Evolutionary conservation across 2,888 invertebrate genomes (phyloP).

Genomic region (Hirtodrosophila confusa): DNA sequence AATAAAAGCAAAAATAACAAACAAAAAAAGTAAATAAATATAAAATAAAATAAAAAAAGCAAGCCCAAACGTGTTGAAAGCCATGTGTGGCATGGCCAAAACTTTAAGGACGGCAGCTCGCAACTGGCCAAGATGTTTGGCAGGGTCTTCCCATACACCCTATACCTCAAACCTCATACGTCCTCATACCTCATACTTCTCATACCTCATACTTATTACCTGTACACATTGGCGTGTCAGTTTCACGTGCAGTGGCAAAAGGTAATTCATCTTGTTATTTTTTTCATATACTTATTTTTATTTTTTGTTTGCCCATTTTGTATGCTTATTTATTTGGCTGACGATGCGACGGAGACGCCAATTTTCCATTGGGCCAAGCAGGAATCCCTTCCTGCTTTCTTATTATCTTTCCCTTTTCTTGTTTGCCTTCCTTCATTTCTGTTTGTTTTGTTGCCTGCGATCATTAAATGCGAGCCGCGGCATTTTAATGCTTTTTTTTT

Average conservation of each 20-base stretch:
- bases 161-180: not conserved
- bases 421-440: too few relatives aligned
- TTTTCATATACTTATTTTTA: slow-evolving; percentile 8
- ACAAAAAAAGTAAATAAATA: slow-evolving; percentile 9
- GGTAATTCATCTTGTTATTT: slow-evolving; percentile 76
- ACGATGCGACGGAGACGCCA: slow-evolving; percentile 33
- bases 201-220: not conserved
- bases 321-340: slow-evolving; percentile 48
- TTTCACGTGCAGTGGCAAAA: slow-evolving; percentile 80
- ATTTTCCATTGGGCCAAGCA: slow-evolving; percentile 42
- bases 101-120: slow-evolving; percentile 37
- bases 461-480: slow-evolving; percentile 59
- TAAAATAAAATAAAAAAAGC: slow-evolving; percentile 13
- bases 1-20: slow-evolving; percentile 21
- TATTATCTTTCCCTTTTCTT: slow-evolving; percentile 1
- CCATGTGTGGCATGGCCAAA: slow-evolving; percentile 68
- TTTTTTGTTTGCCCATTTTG: slow-evolving; percentile 32
- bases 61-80: slow-evolving; percentile 71
- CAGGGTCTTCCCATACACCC: slow-evolving; percentile 20
- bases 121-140: slow-evolving; percentile 20
- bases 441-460: slow-evolving; percentile 16
- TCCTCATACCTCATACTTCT: too few relatives aligned
- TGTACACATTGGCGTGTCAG: slow-evolving; percentile 73
- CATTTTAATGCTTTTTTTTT: slow-evolving; percentile 55
- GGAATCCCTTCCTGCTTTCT: slow-evolving; percentile 17